Percentiles rank a stretch among this genome's conserved stretches.
Conservation (phyloP, 2,888 invertebrate genomes). For the Eurytoma californica region DNA sequence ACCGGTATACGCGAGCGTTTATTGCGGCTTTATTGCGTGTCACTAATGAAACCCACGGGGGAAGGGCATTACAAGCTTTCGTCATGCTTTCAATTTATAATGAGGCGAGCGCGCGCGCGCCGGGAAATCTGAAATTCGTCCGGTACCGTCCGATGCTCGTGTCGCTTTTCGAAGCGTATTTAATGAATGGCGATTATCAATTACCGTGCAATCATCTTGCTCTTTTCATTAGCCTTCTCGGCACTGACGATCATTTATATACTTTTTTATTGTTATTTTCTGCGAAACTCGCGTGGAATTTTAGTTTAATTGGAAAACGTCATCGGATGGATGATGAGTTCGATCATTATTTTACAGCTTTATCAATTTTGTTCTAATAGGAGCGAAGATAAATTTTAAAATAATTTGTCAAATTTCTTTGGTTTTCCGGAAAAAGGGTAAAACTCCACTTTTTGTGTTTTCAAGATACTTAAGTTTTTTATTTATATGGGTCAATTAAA, state of each 20-base stretch:
- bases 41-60: conserved; percentile 53
- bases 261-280: not conserved
- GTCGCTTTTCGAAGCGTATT: conserved; percentile 25
- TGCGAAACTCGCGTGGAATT: not conserved
- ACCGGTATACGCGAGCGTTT: conserved; percentile 15
- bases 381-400: too few species aligned
- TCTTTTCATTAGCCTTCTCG: not conserved
- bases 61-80: conserved; percentile 48
- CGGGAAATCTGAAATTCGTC: conserved; percentile 33
- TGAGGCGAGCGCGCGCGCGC: conserved; percentile 11
- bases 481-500: too few species aligned
- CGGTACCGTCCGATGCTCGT: not conserved
- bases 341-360: too few species aligned
- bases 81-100: conserved; percentile 50
- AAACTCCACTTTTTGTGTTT: too few species aligned
- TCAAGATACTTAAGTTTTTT: too few species aligned
- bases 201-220: conserved; percentile 23
- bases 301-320: too few species aligned
- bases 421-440: too few species aligned
- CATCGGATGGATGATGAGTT: too few species aligned
- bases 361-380: too few species aligned
- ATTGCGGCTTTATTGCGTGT: conserved; percentile 54
- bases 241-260: too few species aligned
- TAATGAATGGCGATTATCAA: conserved; percentile 45
- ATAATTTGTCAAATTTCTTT: too few species aligned